Conservation (phyloP, 2,888 invertebrate species). For the Monoplex corrugatus region DNA sequence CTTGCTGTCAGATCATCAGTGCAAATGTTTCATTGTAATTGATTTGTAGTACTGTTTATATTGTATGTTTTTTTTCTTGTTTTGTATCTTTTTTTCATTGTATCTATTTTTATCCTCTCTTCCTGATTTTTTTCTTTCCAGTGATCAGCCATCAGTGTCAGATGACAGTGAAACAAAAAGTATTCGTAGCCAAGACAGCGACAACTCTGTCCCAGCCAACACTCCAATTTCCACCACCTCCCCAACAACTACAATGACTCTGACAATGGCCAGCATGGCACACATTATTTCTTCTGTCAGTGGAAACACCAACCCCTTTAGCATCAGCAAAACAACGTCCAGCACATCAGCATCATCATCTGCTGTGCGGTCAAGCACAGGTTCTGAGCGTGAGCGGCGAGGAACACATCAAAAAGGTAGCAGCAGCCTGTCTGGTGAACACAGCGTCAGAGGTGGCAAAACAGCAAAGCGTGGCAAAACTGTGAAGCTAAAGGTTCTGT, state of each 20-base stretch:
- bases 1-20: background rate
- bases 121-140: background rate
- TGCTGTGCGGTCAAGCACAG: background rate
- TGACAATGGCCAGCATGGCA: background rate
- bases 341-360: background rate
- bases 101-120: background rate
- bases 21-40: background rate
- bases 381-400: slow-evolving; percentile 22
- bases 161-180: background rate
- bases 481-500: slow-evolving; percentile 24
- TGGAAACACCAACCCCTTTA: slow-evolving; percentile 28
- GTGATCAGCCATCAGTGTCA: background rate
- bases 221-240: background rate
- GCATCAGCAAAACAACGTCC: background rate
- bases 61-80: background rate
- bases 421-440: background rate
- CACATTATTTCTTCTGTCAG: slow-evolving; percentile 15
- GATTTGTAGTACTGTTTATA: background rate
- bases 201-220: background rate
- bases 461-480: slow-evolving; percentile 42
- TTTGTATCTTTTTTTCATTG: background rate
- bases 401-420: background rate
- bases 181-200: background rate
- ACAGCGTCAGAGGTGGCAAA: slow-evolving; percentile 42
- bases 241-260: background rate